Base-by-base conservation (phyloP, 35 echinoderm and acorn worm genomes). In the Lytechinus pictus region DNA sequence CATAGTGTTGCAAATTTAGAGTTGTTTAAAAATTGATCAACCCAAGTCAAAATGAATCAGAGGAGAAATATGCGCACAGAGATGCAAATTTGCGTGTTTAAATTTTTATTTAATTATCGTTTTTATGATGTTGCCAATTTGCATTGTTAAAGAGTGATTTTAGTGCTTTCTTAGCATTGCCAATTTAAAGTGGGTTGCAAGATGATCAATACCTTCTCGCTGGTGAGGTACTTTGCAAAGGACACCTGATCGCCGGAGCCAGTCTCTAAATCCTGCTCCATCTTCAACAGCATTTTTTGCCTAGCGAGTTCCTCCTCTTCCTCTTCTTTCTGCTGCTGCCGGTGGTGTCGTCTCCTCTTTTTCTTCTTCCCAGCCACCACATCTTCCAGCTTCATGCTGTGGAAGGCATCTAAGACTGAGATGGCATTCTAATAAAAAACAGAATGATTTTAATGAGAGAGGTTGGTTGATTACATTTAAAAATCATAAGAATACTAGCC, bases 191-290 rank as follows among this genome's bases (percentile, higher is more conserved):
- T 44, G 33, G 33, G 33, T 58, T 58, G 9, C 9, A 58, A 58
- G 56, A 58, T 10, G 56, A 58, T 13, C 56, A 9, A 58, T 91
- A 99, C 98, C 96, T 99, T 99, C 94, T 99, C 98, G 94, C 98
- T 99, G 21, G 98, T 99, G 19, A 99, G 95, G 86, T 97, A 99
- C 60, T 99, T 99, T 3, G 97, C 97, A 96, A 99, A 99, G 95
- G 97, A 97, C 10, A 97, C 96, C 52, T 89, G 97, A 54, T 94
- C 94, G 53, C 66, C 66, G 2, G 66, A 7, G 27, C 93, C 86
- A 19, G 95, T 54, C 52, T 55, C 57, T 33, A 87, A 19, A 3
- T 90, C 60, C 16, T 61, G 27, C 14, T 86, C 54, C 87, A 79
- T 90, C 54, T 95, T 33, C 60, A 9, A 8, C 57, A 28, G 24